Evolutionary conservation across 2,888 invertebrate species (phyloP).

Genomic region (Sesamia inferens): DNA sequence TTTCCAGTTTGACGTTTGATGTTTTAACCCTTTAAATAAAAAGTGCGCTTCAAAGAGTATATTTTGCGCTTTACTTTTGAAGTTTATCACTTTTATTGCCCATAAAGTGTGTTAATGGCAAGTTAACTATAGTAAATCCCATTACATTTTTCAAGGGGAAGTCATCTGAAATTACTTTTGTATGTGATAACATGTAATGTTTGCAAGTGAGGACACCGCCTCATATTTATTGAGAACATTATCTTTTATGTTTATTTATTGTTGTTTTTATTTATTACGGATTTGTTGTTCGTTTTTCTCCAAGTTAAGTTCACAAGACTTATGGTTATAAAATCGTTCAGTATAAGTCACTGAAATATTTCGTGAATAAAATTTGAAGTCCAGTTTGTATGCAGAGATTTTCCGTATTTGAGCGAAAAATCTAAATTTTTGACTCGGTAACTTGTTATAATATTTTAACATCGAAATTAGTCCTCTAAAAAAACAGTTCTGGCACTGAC

Average conservation of each 20-base stretch:
- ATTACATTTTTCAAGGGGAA: conserved; percentile 48
- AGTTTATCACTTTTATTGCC: conserved; percentile 67
- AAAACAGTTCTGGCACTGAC: background rate
- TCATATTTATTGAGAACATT: conserved; percentile 50
- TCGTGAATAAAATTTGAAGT: background rate
- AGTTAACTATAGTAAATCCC: conserved; percentile 53
- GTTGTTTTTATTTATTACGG: conserved; percentile 6
- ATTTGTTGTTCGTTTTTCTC: background rate
- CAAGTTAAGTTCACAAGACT: background rate
- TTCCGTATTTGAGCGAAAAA: background rate
- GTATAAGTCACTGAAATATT: background rate
- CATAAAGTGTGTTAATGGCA: conserved; percentile 65
- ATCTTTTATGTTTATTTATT: conserved; percentile 47
- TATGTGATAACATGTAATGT: conserved; percentile 49
- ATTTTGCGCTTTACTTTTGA: conserved; percentile 61
- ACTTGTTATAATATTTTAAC: background rate
- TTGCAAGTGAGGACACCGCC: conserved; percentile 46
- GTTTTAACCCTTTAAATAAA: conserved; percentile 40
- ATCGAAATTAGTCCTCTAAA: background rate
- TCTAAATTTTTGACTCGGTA: too few species aligned
- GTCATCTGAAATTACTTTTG: conserved; percentile 57
- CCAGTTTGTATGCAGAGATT: too few species aligned
- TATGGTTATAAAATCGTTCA: background rate
- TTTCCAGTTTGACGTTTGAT: conserved; percentile 7
- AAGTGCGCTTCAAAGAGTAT: conserved; percentile 53